Conservation (phyloP, 2,888 invertebrate species). For the Sycophila texana region DNA sequence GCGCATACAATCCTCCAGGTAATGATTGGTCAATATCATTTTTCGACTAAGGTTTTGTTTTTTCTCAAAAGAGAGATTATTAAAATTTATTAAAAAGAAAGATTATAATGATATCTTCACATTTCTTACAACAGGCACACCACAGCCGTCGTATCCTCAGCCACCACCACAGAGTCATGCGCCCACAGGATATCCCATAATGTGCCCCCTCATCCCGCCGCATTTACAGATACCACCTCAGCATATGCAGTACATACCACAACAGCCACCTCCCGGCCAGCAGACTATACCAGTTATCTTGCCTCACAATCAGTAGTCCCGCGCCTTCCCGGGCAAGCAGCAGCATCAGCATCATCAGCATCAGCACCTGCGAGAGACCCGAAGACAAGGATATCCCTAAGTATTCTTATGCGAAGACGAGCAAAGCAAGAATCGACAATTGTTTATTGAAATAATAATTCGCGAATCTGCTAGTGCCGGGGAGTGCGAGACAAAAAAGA, state of each 20-base stretch:
- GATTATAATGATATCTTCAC: neutral
- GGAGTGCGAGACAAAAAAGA: constrained; percentile 42
- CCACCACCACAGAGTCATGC: constrained; percentile 79
- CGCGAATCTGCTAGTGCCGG: constrained; percentile 55
- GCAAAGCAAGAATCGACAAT: constrained; percentile 24
- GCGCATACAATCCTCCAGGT: constrained; percentile 77
- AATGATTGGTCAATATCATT: neutral
- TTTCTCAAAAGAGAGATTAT: neutral
- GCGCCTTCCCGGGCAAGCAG: constrained; percentile 55
- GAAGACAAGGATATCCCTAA: constrained; percentile 51
- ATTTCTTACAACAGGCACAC: constrained; percentile 63
- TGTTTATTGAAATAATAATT: constrained; percentile 40
- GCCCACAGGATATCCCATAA: constrained; percentile 77
- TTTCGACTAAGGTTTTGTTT: no score
- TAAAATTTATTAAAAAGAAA: no score
- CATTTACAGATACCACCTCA: constrained; percentile 75
- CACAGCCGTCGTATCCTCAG: constrained; percentile 78
- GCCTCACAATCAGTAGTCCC: constrained; percentile 76
- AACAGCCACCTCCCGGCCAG: constrained; percentile 76
- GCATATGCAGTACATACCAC: constrained; percentile 78
- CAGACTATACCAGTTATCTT: constrained; percentile 76
- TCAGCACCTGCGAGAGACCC: constrained; percentile 46
- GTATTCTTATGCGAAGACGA: constrained; percentile 47
- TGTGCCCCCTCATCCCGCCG: constrained; percentile 79
- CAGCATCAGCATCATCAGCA: constrained; percentile 39